Percentiles rank a stretch among this genome's conserved stretches.
Evolutionary conservation across 2,888 invertebrate genomes (phyloP).

Genomic region (Neoscelio sp.): DNA sequence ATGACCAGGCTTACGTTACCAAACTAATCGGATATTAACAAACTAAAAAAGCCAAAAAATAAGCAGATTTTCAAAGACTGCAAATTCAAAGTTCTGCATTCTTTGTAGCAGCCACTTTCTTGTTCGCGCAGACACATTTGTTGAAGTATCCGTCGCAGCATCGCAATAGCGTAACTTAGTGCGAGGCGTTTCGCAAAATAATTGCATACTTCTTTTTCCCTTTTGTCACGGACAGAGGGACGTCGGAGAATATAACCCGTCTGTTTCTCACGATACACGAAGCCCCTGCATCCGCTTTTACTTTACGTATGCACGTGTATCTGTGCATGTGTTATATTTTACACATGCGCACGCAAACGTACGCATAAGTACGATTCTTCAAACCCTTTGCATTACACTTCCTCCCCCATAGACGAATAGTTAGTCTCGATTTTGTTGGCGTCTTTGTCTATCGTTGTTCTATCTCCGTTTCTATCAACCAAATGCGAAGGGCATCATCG

Average conservation of each 20-base stretch:
- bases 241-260: slow-evolving; percentile 58
- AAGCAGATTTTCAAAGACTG: slow-evolving; percentile 1
- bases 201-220: slow-evolving; percentile 65
- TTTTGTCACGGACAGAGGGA: slow-evolving; percentile 62
- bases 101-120: slow-evolving; percentile 56
- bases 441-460: background rate
- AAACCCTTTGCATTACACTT: slow-evolving; percentile 41
- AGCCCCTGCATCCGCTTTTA: slow-evolving; percentile 63
- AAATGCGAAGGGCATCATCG: background rate
- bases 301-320: slow-evolving; percentile 5
- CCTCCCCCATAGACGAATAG: slow-evolving; percentile 30
- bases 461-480: background rate
- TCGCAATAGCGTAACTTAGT: slow-evolving; percentile 48
- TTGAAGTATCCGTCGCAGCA: slow-evolving; percentile 57
- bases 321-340: slow-evolving; percentile 2
- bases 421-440: slow-evolving; percentile 11
- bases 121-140: slow-evolving; percentile 55
- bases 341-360: background rate
- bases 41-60: background rate
- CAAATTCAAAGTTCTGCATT: slow-evolving; percentile 21
- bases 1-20: too few species aligned
- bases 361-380: slow-evolving; percentile 13
- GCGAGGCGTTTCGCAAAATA: slow-evolving; percentile 63
- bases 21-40: background rate
- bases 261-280: slow-evolving; percentile 64